A percentile compares a stretch with the other conserved stretches of the same genome.
Evolutionary conservation across 2,113 vertebrate genomes (phyloP).

Genomic region (Tupaia chinensis): DNA sequence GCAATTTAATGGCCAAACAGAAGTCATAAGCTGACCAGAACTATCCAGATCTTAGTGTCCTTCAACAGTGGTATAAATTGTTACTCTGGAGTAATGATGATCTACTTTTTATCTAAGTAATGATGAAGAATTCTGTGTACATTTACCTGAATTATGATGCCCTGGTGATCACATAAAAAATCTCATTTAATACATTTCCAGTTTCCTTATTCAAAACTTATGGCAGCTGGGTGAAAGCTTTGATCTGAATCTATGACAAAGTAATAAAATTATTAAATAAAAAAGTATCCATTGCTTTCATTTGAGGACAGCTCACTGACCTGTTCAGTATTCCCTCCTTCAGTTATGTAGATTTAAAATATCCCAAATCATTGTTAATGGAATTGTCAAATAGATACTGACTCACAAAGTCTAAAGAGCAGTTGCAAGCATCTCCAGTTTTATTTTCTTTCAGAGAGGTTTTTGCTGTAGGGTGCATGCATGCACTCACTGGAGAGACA

Average conservation of each 20-base stretch:
- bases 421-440: not conserved
- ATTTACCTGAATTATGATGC: slow-evolving; percentile 1
- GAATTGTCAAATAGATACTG: not conserved
- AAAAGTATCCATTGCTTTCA: not conserved
- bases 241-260: slow-evolving; percentile 40
- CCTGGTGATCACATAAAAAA: not conserved
- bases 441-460: not conserved
- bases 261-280: slow-evolving; percentile 21
- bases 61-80: not conserved
- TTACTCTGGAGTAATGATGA: not conserved
- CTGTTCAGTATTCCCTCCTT: not conserved
- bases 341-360: slow-evolving; percentile 19
- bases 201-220: not conserved
- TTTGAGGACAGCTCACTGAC: not conserved
- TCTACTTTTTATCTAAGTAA: not conserved
- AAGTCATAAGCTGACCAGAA: slow-evolving; percentile 56
- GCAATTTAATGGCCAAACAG: slow-evolving; percentile 79
- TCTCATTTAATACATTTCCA: not conserved
- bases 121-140: not conserved
- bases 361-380: not conserved
- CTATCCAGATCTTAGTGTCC: slow-evolving; percentile 44
- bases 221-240: not conserved
- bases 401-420: not conserved
- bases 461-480: too few species aligned
- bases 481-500: too few species aligned